A percentile compares a stretch with the other conserved stretches of the same genome.
These are phyloP conservation scores for Galeopterus variegatus DNA, from an alignment of 2,113 vertebrate species.

Conservation along the genomic window DNA sequence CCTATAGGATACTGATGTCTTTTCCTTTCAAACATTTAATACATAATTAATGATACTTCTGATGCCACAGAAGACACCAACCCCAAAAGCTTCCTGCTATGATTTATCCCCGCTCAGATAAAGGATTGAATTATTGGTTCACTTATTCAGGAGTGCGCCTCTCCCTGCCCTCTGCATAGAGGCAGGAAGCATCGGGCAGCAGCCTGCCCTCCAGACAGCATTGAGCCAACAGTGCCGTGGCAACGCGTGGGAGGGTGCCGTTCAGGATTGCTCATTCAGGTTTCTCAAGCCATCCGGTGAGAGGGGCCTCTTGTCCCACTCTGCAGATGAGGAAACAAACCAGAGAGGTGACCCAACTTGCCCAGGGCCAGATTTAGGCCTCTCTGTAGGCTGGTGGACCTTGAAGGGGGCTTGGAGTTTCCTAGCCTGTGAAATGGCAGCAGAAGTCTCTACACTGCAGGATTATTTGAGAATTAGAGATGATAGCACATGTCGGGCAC, in stretches of 20 bases:
- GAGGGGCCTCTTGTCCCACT: background rate
- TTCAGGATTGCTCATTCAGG: background rate
- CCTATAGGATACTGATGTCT: slow-evolving; percentile 76
- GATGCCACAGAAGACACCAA: slow-evolving; percentile 78
- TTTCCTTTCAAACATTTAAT: slow-evolving; percentile 80
- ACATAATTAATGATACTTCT: slow-evolving; percentile 82
- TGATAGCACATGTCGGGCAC: background rate
- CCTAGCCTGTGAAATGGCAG: background rate
- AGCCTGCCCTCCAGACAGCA: background rate
- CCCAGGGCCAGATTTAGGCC: background rate
- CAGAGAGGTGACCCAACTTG: background rate
- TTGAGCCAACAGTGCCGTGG: background rate
- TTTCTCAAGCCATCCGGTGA: background rate
- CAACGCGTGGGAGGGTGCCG: background rate
- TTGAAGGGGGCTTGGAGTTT: background rate
- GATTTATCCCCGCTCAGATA: slow-evolving; percentile 72
- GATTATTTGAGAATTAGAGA: background rate
- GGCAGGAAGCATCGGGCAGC: background rate
- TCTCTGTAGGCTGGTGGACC: background rate
- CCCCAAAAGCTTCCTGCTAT: slow-evolving; percentile 64
- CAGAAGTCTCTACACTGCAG: background rate
- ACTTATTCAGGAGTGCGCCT: slow-evolving; percentile 58
- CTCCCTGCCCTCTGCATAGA: background rate
- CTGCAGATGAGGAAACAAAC: background rate
- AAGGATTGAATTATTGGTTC: slow-evolving; percentile 54